Conservation (phyloP, 2,797 vertebrate genomes). For the Tarsius wallacei region DNA sequence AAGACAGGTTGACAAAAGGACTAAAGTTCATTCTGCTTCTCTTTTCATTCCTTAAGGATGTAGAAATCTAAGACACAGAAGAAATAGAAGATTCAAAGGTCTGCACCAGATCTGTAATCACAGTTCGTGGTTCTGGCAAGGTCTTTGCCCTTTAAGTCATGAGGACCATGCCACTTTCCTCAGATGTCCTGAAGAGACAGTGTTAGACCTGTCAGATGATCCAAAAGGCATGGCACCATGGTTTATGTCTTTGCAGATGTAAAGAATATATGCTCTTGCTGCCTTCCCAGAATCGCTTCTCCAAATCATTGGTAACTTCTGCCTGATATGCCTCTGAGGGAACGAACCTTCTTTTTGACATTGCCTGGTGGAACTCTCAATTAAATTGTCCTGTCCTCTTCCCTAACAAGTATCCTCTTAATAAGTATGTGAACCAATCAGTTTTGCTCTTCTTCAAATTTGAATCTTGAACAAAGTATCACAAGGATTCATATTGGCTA, state of each 20-base stretch:
- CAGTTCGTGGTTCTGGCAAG: neutral
- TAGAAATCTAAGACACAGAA: neutral
- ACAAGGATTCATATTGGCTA: conserved; percentile 13
- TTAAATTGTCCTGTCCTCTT: neutral
- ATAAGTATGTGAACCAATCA: conserved; percentile 25
- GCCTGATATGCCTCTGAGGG: neutral
- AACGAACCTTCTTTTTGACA: neutral
- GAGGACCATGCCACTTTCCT: neutral
- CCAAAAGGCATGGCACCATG: neutral
- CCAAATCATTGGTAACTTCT: neutral
- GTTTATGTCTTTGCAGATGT: neutral
- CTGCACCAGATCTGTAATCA: neutral
- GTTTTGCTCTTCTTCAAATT: conserved; percentile 31
- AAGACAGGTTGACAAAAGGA: neutral
- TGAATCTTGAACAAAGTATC: conserved; percentile 51
- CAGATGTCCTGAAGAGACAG: neutral
- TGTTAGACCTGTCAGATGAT: neutral
- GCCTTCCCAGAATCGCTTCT: neutral
- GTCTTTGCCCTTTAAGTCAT: neutral
- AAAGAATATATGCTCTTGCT: neutral
- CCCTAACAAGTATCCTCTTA: neutral
- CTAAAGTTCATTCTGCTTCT: neutral
- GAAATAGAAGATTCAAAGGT: neutral
- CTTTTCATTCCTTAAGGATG: neutral
- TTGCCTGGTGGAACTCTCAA: neutral